A percentile compares a stretch with the other conserved stretches of the same genome.
Conservation (phyloP, 2,113 vertebrate genomes). For the Craseonycteris thonglongyai region DNA sequence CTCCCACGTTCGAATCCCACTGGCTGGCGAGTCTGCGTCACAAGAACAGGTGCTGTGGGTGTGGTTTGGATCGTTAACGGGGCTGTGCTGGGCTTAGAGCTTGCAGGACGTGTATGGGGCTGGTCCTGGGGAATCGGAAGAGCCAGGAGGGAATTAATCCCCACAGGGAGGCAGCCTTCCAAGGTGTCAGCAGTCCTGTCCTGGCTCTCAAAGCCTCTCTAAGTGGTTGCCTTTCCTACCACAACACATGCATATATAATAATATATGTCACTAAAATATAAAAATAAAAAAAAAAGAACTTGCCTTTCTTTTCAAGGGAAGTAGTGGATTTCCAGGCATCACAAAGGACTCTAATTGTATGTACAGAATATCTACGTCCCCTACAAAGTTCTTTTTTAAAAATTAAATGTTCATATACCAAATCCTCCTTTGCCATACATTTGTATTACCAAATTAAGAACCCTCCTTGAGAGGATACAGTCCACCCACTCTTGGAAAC, state of each 20-base stretch:
- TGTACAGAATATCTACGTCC: constrained; percentile 32
- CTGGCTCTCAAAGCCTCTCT: background rate
- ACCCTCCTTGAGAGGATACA: background rate
- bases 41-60: background rate
- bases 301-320: constrained; percentile 32
- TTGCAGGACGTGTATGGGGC: background rate
- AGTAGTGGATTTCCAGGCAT: constrained; percentile 15
- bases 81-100: background rate
- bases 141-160: constrained; percentile 37
- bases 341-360: background rate
- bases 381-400: background rate
- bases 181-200: background rate
- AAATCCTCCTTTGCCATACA: constrained; percentile 6
- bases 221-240: constrained; percentile 15
- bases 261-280: no score
- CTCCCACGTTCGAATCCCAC: background rate
- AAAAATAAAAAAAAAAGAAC: no score
- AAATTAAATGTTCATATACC: constrained; percentile 40
- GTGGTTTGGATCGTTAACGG: background rate
- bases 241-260: no score
- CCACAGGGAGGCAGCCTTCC: background rate
- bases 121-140: background rate
- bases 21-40: background rate
- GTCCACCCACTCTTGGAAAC: background rate
- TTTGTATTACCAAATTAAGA: constrained; percentile 33